Percentiles rank a stretch among this genome's conserved stretches.
Conservation (phyloP, 2,113 vertebrate species). For the Sphyrna mokarran region DNA sequence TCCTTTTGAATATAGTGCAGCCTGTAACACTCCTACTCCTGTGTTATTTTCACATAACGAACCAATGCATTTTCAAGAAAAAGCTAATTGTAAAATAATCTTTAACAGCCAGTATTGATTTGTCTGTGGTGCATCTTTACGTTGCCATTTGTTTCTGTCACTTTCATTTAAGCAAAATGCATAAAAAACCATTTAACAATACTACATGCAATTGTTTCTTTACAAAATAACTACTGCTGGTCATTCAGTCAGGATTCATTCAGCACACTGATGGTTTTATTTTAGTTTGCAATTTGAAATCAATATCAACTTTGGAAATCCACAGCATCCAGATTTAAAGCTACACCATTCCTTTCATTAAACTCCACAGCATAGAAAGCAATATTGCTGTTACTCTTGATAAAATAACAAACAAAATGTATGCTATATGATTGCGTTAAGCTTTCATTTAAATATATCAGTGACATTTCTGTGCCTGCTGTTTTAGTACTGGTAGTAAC, state of each 20-base stretch:
- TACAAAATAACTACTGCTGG: not conserved
- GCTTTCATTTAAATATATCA: not conserved
- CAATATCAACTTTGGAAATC: not conserved
- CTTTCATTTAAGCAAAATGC: constrained; percentile 8
- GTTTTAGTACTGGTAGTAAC: not conserved
- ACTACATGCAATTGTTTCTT: constrained; percentile 5
- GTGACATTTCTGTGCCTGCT: not conserved
- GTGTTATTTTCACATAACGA: not conserved
- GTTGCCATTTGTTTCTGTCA: constrained; percentile 25
- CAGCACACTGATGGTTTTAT: not conserved
- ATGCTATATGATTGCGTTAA: not conserved
- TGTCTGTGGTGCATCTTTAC: not conserved
- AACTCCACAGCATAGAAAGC: not conserved
- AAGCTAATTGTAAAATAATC: constrained; percentile 32
- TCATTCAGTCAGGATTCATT: not conserved
- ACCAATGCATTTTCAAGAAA: constrained; percentile 24
- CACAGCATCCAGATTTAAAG: not conserved
- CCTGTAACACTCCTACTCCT: not conserved
- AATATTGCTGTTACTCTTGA: not conserved
- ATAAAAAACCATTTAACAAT: not conserved
- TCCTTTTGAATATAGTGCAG: not conserved
- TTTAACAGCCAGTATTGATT: constrained; percentile 11
- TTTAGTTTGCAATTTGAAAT: not conserved
- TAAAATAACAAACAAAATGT: not conserved
- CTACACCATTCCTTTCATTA: not conserved